Base-by-base conservation (phyloP, 2,113 vertebrate species). In the Trematocara nigrifrons region DNA sequence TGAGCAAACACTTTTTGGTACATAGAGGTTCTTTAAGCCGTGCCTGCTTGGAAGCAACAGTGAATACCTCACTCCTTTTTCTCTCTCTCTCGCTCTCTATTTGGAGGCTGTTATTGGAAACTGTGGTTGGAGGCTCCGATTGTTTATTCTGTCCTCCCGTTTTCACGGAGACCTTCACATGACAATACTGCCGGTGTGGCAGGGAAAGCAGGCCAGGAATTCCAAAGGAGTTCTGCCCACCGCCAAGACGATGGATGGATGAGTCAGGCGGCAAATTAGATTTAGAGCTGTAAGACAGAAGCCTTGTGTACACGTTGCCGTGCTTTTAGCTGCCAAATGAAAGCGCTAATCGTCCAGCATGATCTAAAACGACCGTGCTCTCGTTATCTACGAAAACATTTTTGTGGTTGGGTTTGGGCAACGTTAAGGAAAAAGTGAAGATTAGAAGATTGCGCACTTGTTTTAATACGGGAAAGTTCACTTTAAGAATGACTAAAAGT, bases 81-180 rank as follows among this genome's bases (percentile, higher is more conserved):
- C 31, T 10, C 89, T 86, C 56, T 61, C 61, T 83, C 79, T 11
- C 16, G 33, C 33, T 47, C 49, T 64, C 18, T 3, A 3, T 85
- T 88, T 85, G 81, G 80, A 89, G 76, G 84, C 74, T 89, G 93
- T 93, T 91, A 90, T 90, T 92, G 87, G 87, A 95, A 92, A 90
- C 87, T 86, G 90, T 91, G 80, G 91, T 83, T 88, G 83, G 84
- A 59, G 86, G 85, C 88, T 78, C 22, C 49, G 69, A 79, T 89
- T 92, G 90, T 94, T 93, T 89, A 90, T 91, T 91, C 84, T 92
- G 87, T 92, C 85, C 92, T 93, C 86, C 89, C 80, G 79, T 81
- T 85, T 90, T 81, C 52, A 22, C 49, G 7, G 83, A 90, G 91
- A 89, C 89, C 86, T 92, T 93, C 89, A 87, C 76, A 88, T 89